A percentile compares a stretch with the other conserved stretches of the same genome.
These are phyloP conservation scores for Leucophora obtusa DNA, from an alignment of 2,888 invertebrate species.

Conservation along the genomic window DNA sequence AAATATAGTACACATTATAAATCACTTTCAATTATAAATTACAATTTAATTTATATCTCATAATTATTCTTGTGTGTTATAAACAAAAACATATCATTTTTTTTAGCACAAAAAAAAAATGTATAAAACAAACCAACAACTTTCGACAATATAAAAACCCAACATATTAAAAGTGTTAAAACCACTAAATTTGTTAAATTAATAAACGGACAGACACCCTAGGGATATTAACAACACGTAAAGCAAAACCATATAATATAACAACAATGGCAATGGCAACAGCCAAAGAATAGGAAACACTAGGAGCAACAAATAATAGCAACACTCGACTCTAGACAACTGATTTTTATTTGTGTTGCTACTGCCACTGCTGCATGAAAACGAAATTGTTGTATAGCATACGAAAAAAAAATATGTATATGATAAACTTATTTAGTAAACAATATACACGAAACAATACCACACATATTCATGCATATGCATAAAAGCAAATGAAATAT, in stretches of 20 bases:
- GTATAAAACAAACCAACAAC: not conserved
- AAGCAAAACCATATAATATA: constrained; percentile 26
- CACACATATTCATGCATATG: constrained; percentile 6
- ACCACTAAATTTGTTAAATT: constrained; percentile 65
- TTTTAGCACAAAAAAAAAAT: constrained; percentile 26
- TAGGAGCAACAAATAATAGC: constrained; percentile 22
- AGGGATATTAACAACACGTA: constrained; percentile 61
- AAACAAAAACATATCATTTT: constrained; percentile 40
- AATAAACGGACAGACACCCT: constrained; percentile 65
- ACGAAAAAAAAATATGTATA: constrained; percentile 47
- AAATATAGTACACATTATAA: constrained; percentile 1
- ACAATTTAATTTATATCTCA: constrained; percentile 47
- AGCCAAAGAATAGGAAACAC: not conserved
- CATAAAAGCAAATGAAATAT: constrained; percentile 36
- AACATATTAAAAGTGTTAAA: constrained; percentile 65
- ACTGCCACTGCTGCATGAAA: not conserved
- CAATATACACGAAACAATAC: constrained; percentile 20
- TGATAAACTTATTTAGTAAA: constrained; percentile 57
- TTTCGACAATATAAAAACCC: constrained; percentile 53
- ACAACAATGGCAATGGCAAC: constrained; percentile 13
- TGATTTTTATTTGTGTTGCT: constrained; percentile 32
- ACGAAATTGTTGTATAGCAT: constrained; percentile 17
- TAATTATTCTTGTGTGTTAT: constrained; percentile 32
- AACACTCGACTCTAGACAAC: constrained; percentile 29
- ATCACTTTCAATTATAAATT: constrained; percentile 45